Percentiles rank a stretch among this genome's conserved stretches.
Evolutionary conservation across 30 jellyfish, hydroid and myxozoan species (phyloP).

Genomic region (Phacellophora camtschatica): DNA sequence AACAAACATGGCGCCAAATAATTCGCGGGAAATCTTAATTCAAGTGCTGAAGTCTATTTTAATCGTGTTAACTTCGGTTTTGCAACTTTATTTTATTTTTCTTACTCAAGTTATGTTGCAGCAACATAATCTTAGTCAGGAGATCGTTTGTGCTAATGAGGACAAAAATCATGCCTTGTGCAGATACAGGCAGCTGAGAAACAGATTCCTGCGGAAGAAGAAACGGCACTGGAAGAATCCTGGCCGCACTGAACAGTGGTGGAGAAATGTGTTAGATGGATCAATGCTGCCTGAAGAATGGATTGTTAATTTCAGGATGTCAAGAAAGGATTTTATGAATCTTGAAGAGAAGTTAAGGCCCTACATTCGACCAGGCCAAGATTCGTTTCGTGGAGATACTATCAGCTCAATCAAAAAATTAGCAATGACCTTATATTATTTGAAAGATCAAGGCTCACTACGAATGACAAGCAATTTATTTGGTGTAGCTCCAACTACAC

Average conservation of each 20-base stretch:
- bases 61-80: neutral
- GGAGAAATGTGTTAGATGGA: conserved; percentile 15
- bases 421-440: neutral
- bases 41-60: neutral
- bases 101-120: conserved; percentile 1
- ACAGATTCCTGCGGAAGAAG: conserved; percentile 14
- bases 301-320: conserved; percentile 20
- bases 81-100: conserved; percentile 23
- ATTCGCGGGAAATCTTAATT: neutral
- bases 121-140: neutral
- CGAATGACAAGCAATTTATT: conserved; percentile 3
- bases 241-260: conserved; percentile 37
- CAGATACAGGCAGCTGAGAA: conserved; percentile 7
- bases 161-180: conserved; percentile 9
- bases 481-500: conserved; percentile 10
- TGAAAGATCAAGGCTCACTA: conserved; percentile 3
- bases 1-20: neutral
- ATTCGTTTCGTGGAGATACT: neutral
- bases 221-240: conserved; percentile 23
- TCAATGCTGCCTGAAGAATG: conserved; percentile 26
- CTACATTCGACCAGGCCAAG: neutral
- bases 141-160: neutral
- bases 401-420: neutral
- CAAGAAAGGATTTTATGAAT: conserved; percentile 1
- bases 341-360: conserved; percentile 4